phyloP scores from a whole-genome alignment of 2,113 vertebrate genomes.

The Gavialis gangeticus region DNA sequence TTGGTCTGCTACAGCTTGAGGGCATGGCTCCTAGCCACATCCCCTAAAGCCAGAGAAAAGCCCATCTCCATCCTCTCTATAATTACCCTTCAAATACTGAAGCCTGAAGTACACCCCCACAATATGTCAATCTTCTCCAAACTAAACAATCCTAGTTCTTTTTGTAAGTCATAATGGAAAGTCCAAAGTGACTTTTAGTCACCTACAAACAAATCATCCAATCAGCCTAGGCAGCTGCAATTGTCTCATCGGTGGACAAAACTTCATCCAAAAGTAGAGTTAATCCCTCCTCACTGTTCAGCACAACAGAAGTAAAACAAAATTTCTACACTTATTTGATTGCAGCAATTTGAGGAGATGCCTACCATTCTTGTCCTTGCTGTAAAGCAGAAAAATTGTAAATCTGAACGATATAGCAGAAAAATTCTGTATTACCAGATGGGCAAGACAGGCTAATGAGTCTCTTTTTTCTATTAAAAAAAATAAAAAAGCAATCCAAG shows the following conservation, averaged over 20 bases:
- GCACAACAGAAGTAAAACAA: background rate
- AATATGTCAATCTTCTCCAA: too few relatives aligned
- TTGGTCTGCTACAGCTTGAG: too few relatives aligned
- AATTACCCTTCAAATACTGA: too few relatives aligned
- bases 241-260: background rate
- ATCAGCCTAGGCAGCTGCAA: background rate
- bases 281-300: background rate
- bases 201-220: background rate
- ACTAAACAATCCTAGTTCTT: too few relatives aligned
- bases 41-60: too few relatives aligned
- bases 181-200: background rate
- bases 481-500: background rate
- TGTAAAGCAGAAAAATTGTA: background rate
- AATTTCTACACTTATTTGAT: background rate
- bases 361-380: background rate
- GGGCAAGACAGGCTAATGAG: background rate
- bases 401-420: background rate
- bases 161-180: background rate
- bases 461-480: background rate
- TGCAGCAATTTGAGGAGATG: background rate
- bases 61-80: too few relatives aligned
- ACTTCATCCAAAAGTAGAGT: background rate
- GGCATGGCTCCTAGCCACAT: too few relatives aligned
- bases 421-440: background rate
- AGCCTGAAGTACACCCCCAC: too few relatives aligned